phyloP scores from a whole-genome alignment of 2,888 invertebrate genomes.

The Diploptera punctata region DNA sequence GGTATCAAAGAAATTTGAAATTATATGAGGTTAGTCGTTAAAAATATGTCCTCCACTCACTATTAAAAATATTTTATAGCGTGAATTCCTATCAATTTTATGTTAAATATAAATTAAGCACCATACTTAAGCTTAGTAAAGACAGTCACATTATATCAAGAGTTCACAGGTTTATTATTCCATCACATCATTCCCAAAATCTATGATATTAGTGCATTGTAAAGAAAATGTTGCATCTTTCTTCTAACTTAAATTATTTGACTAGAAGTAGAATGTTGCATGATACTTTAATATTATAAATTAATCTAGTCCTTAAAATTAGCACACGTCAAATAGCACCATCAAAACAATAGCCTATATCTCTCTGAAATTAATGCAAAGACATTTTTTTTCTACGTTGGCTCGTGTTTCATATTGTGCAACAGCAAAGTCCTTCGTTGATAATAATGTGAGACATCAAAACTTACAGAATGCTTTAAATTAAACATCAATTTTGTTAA shows the following conservation, averaged over 20 bases:
- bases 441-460: too few species aligned
- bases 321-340: conserved; percentile 22
- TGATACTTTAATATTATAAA: neutral
- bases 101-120: too few species aligned
- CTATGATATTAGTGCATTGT: neutral
- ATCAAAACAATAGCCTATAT: conserved; percentile 19
- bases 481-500: too few species aligned
- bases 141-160: neutral
- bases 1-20: too few species aligned
- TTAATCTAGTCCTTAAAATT: neutral
- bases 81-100: too few species aligned
- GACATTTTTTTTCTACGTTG: neutral
- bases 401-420: neutral
- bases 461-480: too few species aligned
- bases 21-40: too few species aligned
- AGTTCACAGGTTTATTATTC: neutral
- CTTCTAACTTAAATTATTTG: neutral
- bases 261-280: conserved; percentile 15
- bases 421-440: neutral
- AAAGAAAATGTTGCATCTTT: conserved; percentile 2
- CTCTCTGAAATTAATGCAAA: neutral
- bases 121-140: neutral
- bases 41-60: too few species aligned
- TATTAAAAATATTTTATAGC: too few species aligned
- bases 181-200: neutral